Base-by-base conservation (phyloP, 2,113 vertebrate genomes). In the Scalopus aquaticus region DNA sequence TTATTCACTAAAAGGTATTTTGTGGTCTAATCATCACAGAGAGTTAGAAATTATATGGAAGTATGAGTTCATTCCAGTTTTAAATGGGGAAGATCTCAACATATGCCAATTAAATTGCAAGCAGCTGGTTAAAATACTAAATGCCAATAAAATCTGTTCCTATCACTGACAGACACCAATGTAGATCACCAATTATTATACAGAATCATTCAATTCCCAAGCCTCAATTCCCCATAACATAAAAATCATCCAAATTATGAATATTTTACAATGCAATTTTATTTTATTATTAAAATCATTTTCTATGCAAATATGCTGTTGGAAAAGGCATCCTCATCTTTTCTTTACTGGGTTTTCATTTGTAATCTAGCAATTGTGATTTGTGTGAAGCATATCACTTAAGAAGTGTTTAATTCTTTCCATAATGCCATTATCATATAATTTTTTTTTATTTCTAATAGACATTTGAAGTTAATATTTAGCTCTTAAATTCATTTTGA, bases 401-500 rank as follows among this genome's bases (percentile, higher is more conserved):
- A 58, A 95, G 64, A 51, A 97, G 88, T 51, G 9, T 84, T 97
- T 84, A 86, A 72, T 97, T 97, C 1, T 96, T 96, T 95, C 97
- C 81, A 70, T 67, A 96, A 92, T 92, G 79, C 19, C 74, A 83
- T 9, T 93, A 73, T 94, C 82, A 96, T 67, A 96, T 97, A 90
- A 95, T 95, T 91, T 97, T 95, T 92, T 97, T 92, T 97, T 94
- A 86, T 91, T 96, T 96, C 87, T 94, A 91, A 2, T 89, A 95
- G 94, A 90, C 39, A 91, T 94, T 94, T 93, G 42, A 96, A 88
- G 42, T 51, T 97, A 95, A 76, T 89, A 80, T 97, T 97, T 97
- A 96, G 92, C 85, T 95, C 88, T 39, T 98, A 96, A 94, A 91
- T 97, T 94, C 70, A 91, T 97, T 98, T 94, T 95, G 94, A 97